Evolutionary conservation across 2,797 vertebrate species (phyloP).

Genomic region (Manis crassicaudata): DNA sequence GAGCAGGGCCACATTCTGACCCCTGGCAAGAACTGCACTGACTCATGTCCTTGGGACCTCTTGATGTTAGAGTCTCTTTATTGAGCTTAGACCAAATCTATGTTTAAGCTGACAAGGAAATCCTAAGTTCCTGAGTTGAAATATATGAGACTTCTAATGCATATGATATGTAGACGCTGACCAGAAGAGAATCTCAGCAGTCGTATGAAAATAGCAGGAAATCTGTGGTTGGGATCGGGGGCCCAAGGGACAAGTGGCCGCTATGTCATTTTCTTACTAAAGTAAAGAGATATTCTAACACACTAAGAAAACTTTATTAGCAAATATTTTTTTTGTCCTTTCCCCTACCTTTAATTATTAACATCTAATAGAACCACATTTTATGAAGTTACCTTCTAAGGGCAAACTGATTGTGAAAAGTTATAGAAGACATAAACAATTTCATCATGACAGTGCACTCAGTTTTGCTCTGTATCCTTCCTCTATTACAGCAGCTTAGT

Average conservation of each 20-base stretch:
- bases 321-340: neutral
- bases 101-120: neutral
- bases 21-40: neutral
- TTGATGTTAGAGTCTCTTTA: neutral
- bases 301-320: neutral
- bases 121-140: neutral
- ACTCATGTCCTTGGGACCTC: neutral
- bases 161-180: neutral
- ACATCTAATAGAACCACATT: neutral
- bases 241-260: neutral
- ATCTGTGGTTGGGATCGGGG: neutral
- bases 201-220: neutral
- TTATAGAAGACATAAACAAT: neutral
- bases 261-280: neutral
- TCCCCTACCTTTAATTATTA: neutral
- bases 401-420: neutral
- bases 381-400: neutral
- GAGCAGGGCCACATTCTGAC: neutral
- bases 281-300: neutral
- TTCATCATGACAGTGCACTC: neutral
- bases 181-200: neutral
- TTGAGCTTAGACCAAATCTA: neutral
- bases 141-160: neutral
- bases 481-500: neutral
- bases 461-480: neutral